Evolutionary conservation across 2,888 invertebrate species (phyloP), one percentile per base, ranked within the genome.

Genomic region (Andrena minutula): DNA sequence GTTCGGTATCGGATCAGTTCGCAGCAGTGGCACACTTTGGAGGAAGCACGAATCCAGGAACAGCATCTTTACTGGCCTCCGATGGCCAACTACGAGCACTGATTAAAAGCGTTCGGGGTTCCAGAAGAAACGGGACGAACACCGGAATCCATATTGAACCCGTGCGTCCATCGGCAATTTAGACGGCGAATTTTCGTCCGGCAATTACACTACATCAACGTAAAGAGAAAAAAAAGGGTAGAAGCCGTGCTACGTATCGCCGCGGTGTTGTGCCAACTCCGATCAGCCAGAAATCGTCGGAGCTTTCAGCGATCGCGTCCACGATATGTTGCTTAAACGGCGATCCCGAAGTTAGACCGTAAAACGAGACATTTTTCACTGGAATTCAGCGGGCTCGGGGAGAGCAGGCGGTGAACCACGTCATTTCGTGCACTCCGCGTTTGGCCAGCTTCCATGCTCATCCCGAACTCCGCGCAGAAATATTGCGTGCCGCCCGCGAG

Each of bases 311-410:
- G 68, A 72, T 32, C 75, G 51, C 35, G 56, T 83, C 58, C 61
- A 56, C 85, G 86, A 89, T 89, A 87, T 84, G 86, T 88, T 85
- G 88, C 84, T 87, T 86, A 83, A 89, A 84, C 75, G 81, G 69
- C 30, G 68, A 81, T 75, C 58, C 61, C 47, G 41, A 84, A 82
- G 78, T 82, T 82, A 49, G 73, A 72, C 58, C 75, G 83, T 79
- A 79, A 78, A 77, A 78, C 75, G 80, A 72, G 81, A 80, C 86
- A 87, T 87, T 86, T 82, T 84, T 87, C 87, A 86, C 61, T 64
- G 56, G 65, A 8, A 12, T 32, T 20, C 10, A 8, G 23, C 16
- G 26, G 35, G n/a, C 32, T 10, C 49, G 3, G 32, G 47, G 70
- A 58, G 12, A 16, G n/a, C 23, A 35, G n/a, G 28, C 23, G n/a